Conservation (phyloP, 2,888 invertebrate genomes). For the Paralinhomoeus sp. region DNA sequence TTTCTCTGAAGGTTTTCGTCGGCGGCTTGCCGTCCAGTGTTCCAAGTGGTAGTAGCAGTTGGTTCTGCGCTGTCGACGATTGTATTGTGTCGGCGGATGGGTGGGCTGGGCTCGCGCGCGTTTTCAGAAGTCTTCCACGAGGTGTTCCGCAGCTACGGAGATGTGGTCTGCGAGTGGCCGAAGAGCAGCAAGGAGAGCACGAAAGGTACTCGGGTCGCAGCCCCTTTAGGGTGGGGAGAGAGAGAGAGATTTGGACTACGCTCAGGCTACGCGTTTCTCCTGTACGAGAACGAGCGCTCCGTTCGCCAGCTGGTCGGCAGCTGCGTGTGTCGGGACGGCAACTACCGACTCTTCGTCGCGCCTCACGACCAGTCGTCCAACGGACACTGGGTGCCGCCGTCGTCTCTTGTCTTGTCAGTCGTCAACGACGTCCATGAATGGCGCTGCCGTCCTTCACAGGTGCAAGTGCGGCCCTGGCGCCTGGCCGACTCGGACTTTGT, state of each 20-base stretch:
- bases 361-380: too few species aligned
- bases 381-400: too few species aligned
- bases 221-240: too few species aligned
- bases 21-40: neutral
- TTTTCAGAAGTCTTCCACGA: constrained; percentile 84
- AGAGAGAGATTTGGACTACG: too few species aligned
- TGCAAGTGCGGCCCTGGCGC: constrained; percentile 91
- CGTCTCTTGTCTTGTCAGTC: constrained; percentile 31
- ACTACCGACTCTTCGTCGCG: too few species aligned
- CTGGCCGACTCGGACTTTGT: constrained; percentile 92
- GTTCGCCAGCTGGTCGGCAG: constrained; percentile 88
- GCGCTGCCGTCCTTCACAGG: too few species aligned
- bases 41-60: too few species aligned
- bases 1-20: neutral
- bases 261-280: constrained; percentile 31
- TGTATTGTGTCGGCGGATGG: too few species aligned
- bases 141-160: constrained; percentile 84
- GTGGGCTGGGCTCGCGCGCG: too few species aligned
- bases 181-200: constrained; percentile 49
- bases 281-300: constrained; percentile 69
- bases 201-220: too few species aligned
- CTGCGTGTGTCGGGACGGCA: constrained; percentile 81
- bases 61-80: too few species aligned
- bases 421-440: too few species aligned
- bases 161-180: constrained; percentile 92